A percentile compares a stretch with the other conserved stretches of the same genome.
phyloP scores from a whole-genome alignment of 1,140 invertebrate species.

The Drosophila tristis region DNA sequence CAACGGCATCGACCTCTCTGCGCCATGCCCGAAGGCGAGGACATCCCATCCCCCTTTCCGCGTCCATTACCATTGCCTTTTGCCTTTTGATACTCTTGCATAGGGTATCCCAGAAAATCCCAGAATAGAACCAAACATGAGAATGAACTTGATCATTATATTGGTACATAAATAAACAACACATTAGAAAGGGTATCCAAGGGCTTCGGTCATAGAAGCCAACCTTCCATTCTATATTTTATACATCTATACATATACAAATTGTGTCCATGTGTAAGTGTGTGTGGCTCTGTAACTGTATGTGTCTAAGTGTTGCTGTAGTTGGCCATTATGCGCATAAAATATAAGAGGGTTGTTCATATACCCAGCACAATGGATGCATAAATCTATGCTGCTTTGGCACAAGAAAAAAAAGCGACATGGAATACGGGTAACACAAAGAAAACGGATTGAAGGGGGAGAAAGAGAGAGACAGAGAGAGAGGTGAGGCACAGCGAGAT shows the following conservation, averaged over 20 bases:
- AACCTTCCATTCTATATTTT: slow-evolving; percentile 39
- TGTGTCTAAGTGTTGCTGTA: slow-evolving; percentile 41
- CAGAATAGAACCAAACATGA: neutral
- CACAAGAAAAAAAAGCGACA: neutral
- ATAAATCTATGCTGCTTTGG: slow-evolving; percentile 73
- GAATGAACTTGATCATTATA: too few relatives aligned
- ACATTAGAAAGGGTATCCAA: too few relatives aligned
- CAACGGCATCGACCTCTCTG: slow-evolving; percentile 35
- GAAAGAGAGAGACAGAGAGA: too few relatives aligned
- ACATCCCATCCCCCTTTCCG: slow-evolving; percentile 29
- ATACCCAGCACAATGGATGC: slow-evolving; percentile 75
- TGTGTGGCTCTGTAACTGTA: neutral
- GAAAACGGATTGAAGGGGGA: neutral
- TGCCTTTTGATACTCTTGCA: too few relatives aligned
- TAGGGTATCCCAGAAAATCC: too few relatives aligned
- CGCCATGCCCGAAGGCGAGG: slow-evolving; percentile 29
- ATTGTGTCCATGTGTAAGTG: slow-evolving; percentile 12
- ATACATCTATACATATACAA: slow-evolving; percentile 33
- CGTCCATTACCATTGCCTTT: neutral
- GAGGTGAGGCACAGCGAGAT: slow-evolving; percentile 6
- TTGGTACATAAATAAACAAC: too few relatives aligned
- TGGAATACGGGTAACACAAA: neutral
- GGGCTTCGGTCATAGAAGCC: too few relatives aligned
- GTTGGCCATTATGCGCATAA: slow-evolving; percentile 81
- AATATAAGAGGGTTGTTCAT: slow-evolving; percentile 81